phyloP scores from a whole-genome alignment of 2,888 invertebrate genomes.

The Koerneria pararmatus region DNA sequence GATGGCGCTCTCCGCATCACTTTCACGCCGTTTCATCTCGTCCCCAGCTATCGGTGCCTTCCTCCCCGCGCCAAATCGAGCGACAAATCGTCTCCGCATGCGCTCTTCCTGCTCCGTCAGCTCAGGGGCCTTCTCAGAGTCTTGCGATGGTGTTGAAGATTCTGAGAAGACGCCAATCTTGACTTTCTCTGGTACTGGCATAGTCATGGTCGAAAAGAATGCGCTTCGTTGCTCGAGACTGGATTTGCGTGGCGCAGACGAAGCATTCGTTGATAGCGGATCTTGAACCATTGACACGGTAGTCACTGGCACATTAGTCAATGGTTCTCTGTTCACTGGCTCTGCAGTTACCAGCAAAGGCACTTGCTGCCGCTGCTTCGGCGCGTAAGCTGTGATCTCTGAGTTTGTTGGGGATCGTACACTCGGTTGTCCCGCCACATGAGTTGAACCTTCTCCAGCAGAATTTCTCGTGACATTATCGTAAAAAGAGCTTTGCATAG shows the following conservation, averaged over 20 bases:
- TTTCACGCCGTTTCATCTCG: constrained; percentile 25
- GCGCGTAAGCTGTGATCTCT: constrained; percentile 15
- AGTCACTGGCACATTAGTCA: too few species aligned
- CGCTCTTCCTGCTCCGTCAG: constrained; percentile 34
- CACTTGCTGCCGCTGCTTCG: constrained; percentile 4
- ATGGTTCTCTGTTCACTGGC: too few species aligned
- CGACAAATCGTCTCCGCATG: constrained; percentile 41
- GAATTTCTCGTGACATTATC: constrained; percentile 25
- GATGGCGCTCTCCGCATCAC: constrained; percentile 37
- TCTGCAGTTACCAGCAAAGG: too few species aligned
- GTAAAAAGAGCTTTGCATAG: constrained; percentile 24
- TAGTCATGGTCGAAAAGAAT: constrained; percentile 7
- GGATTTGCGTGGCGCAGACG: too few species aligned
- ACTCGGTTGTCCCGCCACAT: too few species aligned
- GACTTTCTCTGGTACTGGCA: not conserved
- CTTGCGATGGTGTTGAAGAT: constrained; percentile 8
- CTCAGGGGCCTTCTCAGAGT: constrained; percentile 37
- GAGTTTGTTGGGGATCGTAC: too few species aligned
- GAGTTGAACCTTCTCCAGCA: too few species aligned
- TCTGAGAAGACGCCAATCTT: constrained; percentile 10
- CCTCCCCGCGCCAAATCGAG: constrained; percentile 33
- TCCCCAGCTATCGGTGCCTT: constrained; percentile 46
- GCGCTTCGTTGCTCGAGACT: not conserved
- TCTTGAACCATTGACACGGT: too few species aligned
- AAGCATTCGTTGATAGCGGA: too few species aligned